Evolutionary conservation across 1,140 invertebrate species (phyloP).

Genomic region (Calephelis nemesis): DNA sequence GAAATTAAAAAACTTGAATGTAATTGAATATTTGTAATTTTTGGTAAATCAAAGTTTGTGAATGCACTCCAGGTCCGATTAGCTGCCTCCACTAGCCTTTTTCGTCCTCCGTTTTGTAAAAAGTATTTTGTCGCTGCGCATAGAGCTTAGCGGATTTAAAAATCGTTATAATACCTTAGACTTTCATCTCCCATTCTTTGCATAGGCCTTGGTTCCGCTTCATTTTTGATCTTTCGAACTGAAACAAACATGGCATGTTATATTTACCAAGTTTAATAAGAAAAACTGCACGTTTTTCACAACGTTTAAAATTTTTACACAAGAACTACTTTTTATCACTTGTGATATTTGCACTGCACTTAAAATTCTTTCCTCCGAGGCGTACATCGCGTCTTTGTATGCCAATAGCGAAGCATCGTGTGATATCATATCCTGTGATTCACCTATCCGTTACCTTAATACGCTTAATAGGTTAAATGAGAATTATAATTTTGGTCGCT

Average conservation of each 20-base stretch:
- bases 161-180: neutral
- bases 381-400: slow-evolving; percentile 48
- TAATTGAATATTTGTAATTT: neutral
- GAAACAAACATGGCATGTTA: slow-evolving; percentile 18
- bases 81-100: slow-evolving; percentile 50
- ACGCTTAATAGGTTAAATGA: slow-evolving; percentile 64
- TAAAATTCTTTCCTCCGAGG: slow-evolving; percentile 45
- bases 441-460: slow-evolving; percentile 48
- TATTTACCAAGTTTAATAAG: slow-evolving; percentile 4
- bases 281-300: slow-evolving; percentile 1
- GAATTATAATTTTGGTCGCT: slow-evolving; percentile 46
- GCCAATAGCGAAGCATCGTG: slow-evolving; percentile 41
- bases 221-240: neutral
- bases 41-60: slow-evolving; percentile 38
- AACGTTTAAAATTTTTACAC: slow-evolving; percentile 20
- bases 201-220: neutral
- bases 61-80: slow-evolving; percentile 55
- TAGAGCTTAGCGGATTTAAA: slow-evolving; percentile 34
- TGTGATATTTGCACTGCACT: slow-evolving; percentile 61
- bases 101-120: slow-evolving; percentile 45
- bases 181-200: neutral
- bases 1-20: neutral
- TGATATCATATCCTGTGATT: slow-evolving; percentile 74
- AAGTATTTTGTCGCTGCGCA: slow-evolving; percentile 46
- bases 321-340: slow-evolving; percentile 18